Base-by-base conservation (phyloP, 2,113 vertebrate genomes). In the Carlito syrichta region DNA sequence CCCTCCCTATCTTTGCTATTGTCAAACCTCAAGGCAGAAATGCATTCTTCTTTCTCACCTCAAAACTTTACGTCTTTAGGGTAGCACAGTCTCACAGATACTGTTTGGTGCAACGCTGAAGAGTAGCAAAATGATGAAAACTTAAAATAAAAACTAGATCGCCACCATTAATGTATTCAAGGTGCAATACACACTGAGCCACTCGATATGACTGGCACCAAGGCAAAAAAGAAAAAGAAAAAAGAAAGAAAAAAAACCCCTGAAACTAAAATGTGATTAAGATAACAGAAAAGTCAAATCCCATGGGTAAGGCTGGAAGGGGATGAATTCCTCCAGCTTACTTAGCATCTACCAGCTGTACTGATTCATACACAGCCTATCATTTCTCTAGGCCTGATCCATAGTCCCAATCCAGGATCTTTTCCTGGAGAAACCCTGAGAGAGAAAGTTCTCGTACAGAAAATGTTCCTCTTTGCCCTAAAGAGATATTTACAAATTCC, bases 191-290 rank as follows among this genome's bases (percentile, higher is more conserved):
- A 83, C 58, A 89, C 23, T 83, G 58, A 94, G 54, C 23, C 19
- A 32, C 91, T 94, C 25, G 27, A 60, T 45, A 45, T 71, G 84
- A 87, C 23, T 87, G 82, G 56, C 63, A 86, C 5, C 30, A 63
- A 69, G 27, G 38, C 22, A 63, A 85, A 50, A 91, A 68, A 69
- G 30, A 69, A 56, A n/a, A n/a, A n/a, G n/a, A n/a, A n/a, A n/a
- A n/a, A n/a, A n/a, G n/a, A n/a, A n/a, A n/a, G n/a, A n/a, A 54
- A 54, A 30, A 40, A 52, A 7, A 69, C n/a, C 52, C 87, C 54
- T 50, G 56, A 87, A 96, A 74, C 40, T 95, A 93, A 97, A 96
- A 73, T 84, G 56, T 89, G 77, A 63, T 78, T 85, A 73, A 93
- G 86, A 50, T 81, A 84, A 84, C n/a, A 93, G 38, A 52, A 86